Conservation (phyloP, 2,888 invertebrate species). For the Phragmatobia fuliginosa region DNA sequence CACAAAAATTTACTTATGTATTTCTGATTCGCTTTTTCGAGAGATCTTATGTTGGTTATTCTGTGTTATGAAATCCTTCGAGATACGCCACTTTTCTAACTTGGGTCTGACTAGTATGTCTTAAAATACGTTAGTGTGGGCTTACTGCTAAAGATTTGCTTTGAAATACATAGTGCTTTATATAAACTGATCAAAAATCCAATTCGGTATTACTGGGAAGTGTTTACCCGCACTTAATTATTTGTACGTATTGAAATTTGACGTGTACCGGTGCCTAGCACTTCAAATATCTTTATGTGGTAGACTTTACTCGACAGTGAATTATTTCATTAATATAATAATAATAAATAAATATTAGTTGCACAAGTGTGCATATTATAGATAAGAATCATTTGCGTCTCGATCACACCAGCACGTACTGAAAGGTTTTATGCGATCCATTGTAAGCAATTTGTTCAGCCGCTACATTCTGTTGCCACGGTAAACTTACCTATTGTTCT, state of each 20-base stretch:
- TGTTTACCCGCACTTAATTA: not conserved
- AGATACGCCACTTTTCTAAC: too few species aligned
- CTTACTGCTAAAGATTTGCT: too few species aligned
- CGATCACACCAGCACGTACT: slow-evolving; percentile 30
- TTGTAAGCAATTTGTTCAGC: slow-evolving; percentile 53
- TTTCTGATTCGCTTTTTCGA: too few species aligned
- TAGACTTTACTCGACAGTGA: not conserved
- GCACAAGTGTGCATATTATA: slow-evolving; percentile 8
- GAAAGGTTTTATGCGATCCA: slow-evolving; percentile 38
- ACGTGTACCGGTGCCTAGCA: not conserved
- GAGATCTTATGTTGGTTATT: too few species aligned
- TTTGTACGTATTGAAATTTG: too few species aligned
- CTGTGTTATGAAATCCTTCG: too few species aligned
- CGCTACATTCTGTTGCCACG: slow-evolving; percentile 43
- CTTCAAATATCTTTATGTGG: not conserved
- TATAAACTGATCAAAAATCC: too few species aligned
- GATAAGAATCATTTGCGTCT: slow-evolving; percentile 38
- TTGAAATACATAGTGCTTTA: too few species aligned
- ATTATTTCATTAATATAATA: not conserved
- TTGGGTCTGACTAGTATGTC: too few species aligned
- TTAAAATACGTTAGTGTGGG: too few species aligned
- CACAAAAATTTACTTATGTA: too few species aligned
- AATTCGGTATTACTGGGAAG: not conserved
- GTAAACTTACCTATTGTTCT: slow-evolving; percentile 45
- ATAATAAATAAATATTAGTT: not conserved